Base-by-base conservation (phyloP, 2,797 vertebrate species). In the Sparidentex hasta region DNA sequence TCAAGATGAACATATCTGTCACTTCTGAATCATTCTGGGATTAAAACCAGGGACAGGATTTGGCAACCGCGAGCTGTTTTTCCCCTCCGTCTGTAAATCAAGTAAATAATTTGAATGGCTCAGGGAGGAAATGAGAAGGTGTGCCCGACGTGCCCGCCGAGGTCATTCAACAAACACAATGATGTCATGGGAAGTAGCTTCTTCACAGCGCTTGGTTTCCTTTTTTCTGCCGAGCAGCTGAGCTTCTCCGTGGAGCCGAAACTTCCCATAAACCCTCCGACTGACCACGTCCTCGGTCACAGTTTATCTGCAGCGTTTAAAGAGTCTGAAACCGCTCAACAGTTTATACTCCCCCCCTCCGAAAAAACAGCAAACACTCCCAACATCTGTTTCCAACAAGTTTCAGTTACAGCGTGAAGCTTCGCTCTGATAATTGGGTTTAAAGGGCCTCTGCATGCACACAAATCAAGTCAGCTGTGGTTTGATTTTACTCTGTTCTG, bases 181-280 rank as follows among this genome's bases (percentile, higher is more conserved):
- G 95, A 96, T 93, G 92, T 93, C 91, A 94, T 84, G 81, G 91
- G 93, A 92, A 91, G 91, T 83, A 78, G 65, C 89, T 80, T 91
- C 91, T 92, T 91, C 90, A 87, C 88, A 78, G 78, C 54, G 7
- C 71, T 88, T 1, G 2, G 82, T 86, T 93, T 94, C 85, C 90
- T 92, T 87, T 92, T 87, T 91, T 74, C 63, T 83, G 87, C 74
- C 38, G 33, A 84, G 74, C 88, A 87, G 87, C 90, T 88, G 82
- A 90, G 82, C 58, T 20, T 11, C 71, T 81, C 33, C 27, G 64
- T 64, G 38, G 62, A 75, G 70, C 51, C 63, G 29, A 41, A 75
- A 66, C 70, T 46, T 77, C 84, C 70, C 62, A 29, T 65, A 62
- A 84, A 38, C 38, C 59, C 59, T 75, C 21, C 1, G 27, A 11